Conservation (phyloP, 2,797 vertebrate genomes). For the Pseudochaenichthys georgianus region DNA sequence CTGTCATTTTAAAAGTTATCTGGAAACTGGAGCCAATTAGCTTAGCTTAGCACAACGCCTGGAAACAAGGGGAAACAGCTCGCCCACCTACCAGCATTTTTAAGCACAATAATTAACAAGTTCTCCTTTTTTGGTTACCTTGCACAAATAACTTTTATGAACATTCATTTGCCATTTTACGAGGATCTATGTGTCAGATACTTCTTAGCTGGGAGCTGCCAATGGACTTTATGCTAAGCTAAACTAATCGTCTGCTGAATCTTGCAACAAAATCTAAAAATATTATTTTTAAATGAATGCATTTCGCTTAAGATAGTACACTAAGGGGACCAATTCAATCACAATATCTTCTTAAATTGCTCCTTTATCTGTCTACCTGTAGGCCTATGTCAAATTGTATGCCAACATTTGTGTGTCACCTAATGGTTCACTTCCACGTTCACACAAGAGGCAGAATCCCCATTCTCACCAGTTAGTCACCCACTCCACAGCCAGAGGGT, state of each 20-base stretch:
- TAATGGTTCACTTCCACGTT: conserved; percentile 16
- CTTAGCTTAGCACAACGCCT: conserved; percentile 7
- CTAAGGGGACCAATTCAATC: not conserved
- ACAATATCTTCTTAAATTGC: not conserved
- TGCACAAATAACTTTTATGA: not conserved
- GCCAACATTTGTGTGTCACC: not conserved
- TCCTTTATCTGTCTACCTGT: not conserved
- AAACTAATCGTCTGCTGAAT: not conserved
- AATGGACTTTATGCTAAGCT: conserved; percentile 13
- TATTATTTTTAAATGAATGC: not conserved
- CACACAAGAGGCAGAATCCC: conserved; percentile 19
- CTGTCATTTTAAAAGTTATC: not conserved
- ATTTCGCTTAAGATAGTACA: not conserved
- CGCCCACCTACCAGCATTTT: not conserved
- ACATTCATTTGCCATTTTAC: not conserved
- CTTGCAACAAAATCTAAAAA: not conserved
- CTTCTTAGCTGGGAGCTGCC: not conserved
- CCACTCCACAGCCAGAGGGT: conserved; percentile 10
- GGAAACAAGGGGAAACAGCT: not conserved
- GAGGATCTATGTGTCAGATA: no score
- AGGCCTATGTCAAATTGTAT: not conserved
- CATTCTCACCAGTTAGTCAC: conserved; percentile 40
- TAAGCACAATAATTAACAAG: not conserved
- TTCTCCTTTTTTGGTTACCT: not conserved
- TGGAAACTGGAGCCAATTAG: not conserved